These are phyloP conservation scores for Syngnathus floridae DNA, from an alignment of 2,113 vertebrate species.

Conservation along the genomic window DNA sequence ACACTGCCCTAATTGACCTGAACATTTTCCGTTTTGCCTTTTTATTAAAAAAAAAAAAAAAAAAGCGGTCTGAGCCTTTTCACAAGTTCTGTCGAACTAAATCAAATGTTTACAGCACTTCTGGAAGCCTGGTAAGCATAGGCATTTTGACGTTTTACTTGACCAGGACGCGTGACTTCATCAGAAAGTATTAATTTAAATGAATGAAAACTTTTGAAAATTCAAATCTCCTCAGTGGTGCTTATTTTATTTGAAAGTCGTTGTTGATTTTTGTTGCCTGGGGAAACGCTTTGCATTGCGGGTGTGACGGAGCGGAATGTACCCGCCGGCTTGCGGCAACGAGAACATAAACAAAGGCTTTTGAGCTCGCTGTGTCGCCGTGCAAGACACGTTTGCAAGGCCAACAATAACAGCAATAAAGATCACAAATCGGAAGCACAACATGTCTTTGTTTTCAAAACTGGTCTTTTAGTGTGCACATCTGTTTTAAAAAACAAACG, in stretches of 20 bases:
- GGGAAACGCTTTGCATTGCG: too few relatives aligned
- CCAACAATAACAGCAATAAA: too few relatives aligned
- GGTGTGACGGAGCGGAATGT: too few relatives aligned
- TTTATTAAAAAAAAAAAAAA: neutral
- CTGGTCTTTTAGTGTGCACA: neutral
- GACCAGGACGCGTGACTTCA: constrained; percentile 37
- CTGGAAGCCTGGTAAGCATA: constrained; percentile 14
- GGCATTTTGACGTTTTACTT: constrained; percentile 26
- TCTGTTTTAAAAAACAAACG: neutral
- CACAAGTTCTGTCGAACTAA: constrained; percentile 15
- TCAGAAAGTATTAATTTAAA: constrained; percentile 43
- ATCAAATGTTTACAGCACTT: constrained; percentile 53
- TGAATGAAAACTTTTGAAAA: neutral
- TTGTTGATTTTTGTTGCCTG: too few relatives aligned
- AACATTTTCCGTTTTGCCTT: constrained; percentile 17
- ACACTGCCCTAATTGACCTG: constrained; percentile 6
- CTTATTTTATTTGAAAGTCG: neutral
- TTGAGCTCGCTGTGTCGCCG: too few relatives aligned
- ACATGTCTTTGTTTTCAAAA: neutral
- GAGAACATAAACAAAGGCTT: too few relatives aligned
- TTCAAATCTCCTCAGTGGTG: neutral
- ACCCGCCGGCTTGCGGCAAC: too few relatives aligned
- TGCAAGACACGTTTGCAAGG: too few relatives aligned
- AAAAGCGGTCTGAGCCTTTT: constrained; percentile 6
- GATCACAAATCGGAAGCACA: too few relatives aligned